Base-by-base conservation (phyloP, 2,113 vertebrate species). In the Podilymbus podiceps region DNA sequence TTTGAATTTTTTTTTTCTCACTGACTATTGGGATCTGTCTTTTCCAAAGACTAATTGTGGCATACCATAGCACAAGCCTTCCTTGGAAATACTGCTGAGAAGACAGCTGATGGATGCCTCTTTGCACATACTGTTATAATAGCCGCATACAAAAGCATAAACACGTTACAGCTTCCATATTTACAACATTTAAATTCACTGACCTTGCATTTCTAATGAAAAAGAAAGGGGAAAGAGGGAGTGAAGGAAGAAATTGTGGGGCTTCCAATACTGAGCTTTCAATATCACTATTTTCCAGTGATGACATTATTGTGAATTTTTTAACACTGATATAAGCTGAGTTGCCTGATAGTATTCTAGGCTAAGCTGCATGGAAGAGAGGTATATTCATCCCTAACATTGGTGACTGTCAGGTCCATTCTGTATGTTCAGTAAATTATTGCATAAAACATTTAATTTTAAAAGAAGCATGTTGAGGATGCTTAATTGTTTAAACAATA, bases 221-320 rank as follows among this genome's bases (percentile, higher is more conserved):
- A 4, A 15, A 19, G 44, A 10, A 47, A 30, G 24, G 2, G 3
- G 3, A 21, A 38, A 9, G 38, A 38, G 38, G 7, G 4, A 4
- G 14, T 20, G 20, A 68, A 12, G 12, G 20, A 74, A 68, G n/a
- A 66, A 89, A 50, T 53, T 52, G 15, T 1, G 0, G 0, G 9
- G 12, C 38, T 91, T 91, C 62, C 21, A 46, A 28, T 49, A 69
- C 0, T 31, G 40, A 68, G 4, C 27, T 79, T 95, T 91, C 46
- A 81, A 92, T 75, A 62, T 21, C 16, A 60, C 35, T 60, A 9
- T 74, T 93, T 92, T 91, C 12, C 20, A 74, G 2, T 77, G 25
- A 33, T 62, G 47, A 81, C 19, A 13, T 74, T 38, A 55, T 21
- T 47, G 25, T 50, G 27, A 53, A 10, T 62, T 58, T 75, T 84